Percentiles rank a stretch among this genome's conserved stretches.
Evolutionary conservation across 2,113 vertebrate species (phyloP).

Genomic region (Toxotes jaculatrix): DNA sequence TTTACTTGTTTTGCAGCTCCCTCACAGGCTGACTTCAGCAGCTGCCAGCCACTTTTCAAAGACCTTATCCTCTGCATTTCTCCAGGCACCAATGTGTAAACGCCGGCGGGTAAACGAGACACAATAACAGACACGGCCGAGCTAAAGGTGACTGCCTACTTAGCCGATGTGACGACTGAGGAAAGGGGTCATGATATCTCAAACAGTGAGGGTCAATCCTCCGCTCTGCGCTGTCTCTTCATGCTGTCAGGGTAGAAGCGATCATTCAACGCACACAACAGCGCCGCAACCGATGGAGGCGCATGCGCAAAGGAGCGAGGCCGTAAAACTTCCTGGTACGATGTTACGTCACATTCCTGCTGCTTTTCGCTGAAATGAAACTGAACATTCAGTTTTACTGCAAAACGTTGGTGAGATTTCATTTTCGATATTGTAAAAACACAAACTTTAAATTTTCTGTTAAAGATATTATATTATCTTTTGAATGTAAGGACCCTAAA

Average conservation of each 20-base stretch:
- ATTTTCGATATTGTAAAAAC: too few species aligned
- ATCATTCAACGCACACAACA: neutral
- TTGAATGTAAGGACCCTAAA: neutral
- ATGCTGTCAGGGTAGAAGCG: neutral
- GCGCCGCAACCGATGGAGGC: accelerated
- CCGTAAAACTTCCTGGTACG: neutral
- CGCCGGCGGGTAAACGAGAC: neutral
- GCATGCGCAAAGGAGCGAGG: slow-evolving; percentile 37
- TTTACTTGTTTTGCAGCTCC: slow-evolving; percentile 50
- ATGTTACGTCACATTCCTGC: neutral
- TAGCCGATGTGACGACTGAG: neutral
- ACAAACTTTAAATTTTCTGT: neutral
- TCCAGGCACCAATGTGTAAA: slow-evolving; percentile 23
- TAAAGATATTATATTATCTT: neutral
- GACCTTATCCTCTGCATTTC: slow-evolving; percentile 72
- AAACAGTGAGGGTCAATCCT: neutral
- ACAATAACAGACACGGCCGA: neutral
- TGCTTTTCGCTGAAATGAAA: slow-evolving; percentile 39
- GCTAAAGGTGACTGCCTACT: neutral
- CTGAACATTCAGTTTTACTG: too few species aligned
- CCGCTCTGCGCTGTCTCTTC: neutral
- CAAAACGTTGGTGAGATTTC: neutral
- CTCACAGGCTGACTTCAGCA: slow-evolving; percentile 60
- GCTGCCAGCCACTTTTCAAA: slow-evolving; percentile 65
- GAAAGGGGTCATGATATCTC: slow-evolving; percentile 9